Percentiles rank a stretch among this genome's conserved stretches.
phyloP scores from a whole-genome alignment of 1,140 invertebrate genomes.

The Ectropis grisescens region DNA sequence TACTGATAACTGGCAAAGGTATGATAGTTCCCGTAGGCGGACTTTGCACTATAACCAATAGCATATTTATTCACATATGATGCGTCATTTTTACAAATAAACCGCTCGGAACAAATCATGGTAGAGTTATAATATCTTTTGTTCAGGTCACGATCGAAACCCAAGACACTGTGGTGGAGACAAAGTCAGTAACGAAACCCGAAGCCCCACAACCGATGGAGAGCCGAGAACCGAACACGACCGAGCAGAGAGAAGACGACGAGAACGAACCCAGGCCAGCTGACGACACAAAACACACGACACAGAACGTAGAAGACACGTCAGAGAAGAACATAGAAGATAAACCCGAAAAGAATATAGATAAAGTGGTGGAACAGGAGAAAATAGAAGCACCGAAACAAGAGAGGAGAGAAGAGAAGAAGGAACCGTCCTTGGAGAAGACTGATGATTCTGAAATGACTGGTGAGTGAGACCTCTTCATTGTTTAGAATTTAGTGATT shows the following conservation, averaged over 20 bases:
- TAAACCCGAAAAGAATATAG: conserved; percentile 38
- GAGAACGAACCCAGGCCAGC: conserved; percentile 22
- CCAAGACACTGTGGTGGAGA: conserved; percentile 24
- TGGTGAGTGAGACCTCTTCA: conserved; percentile 20
- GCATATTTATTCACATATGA: too few relatives aligned
- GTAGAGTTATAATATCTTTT: too few relatives aligned
- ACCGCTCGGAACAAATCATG: too few relatives aligned
- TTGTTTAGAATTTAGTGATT: too few relatives aligned
- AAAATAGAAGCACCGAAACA: conserved; percentile 8
- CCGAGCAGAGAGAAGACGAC: too few relatives aligned
- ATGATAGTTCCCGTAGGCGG: too few relatives aligned
- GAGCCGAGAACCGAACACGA: too few relatives aligned
- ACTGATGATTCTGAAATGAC: conserved; percentile 61
- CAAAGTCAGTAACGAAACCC: conserved; percentile 26
- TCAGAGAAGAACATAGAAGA: conserved; percentile 11
- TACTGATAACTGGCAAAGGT: too few relatives aligned
- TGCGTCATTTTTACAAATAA: too few relatives aligned
- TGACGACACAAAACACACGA: not conserved
- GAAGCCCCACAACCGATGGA: too few relatives aligned
- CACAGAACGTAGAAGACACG: conserved; percentile 21
- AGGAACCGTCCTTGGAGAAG: conserved; percentile 39
- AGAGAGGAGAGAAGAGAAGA: conserved; percentile 22
- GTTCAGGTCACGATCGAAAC: conserved; percentile 38
- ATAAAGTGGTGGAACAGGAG: conserved; percentile 37
- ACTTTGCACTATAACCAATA: too few relatives aligned